phyloP scores from a whole-genome alignment of 2,797 vertebrate genomes.

The Brachyalestes nurse region DNA sequence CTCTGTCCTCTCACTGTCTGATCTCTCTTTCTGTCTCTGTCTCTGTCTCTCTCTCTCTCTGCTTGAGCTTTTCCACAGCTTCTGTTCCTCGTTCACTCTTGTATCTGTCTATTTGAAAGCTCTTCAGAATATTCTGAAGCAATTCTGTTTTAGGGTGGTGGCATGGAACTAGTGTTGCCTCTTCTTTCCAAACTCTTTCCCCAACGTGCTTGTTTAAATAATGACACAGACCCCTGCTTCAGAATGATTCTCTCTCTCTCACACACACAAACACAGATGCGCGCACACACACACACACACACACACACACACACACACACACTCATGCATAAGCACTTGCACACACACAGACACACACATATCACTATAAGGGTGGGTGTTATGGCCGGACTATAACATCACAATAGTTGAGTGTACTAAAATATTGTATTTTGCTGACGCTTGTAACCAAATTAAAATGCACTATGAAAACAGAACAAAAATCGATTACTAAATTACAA shows the following conservation, averaged over 20 bases:
- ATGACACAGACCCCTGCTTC: constrained; percentile 91
- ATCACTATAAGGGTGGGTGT: no score
- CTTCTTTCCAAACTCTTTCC: constrained; percentile 93
- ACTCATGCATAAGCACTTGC: no score
- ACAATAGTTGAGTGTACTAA: no score
- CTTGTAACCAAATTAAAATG: no score
- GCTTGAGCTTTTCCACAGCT: constrained; percentile 93
- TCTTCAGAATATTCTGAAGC: constrained; percentile 99
- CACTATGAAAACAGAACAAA: no score
- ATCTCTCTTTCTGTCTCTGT: constrained; percentile 52
- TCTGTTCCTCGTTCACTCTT: constrained; percentile 83
- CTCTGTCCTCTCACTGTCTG: constrained; percentile 51
- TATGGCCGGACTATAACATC: no score
- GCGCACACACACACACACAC: constrained; percentile 28
- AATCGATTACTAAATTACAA: no score
- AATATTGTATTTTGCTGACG: no score
- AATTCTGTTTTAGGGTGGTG: constrained; percentile 99
- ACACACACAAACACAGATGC: constrained; percentile 18
- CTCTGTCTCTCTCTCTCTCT: constrained; percentile 77
- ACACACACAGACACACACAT: no score
- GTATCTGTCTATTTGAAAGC: constrained; percentile 74
- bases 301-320: not conserved
- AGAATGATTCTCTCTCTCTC: constrained; percentile 81
- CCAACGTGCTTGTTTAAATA: constrained; percentile 85
- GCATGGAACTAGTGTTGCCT: constrained; percentile 99